A percentile compares a stretch with the other conserved stretches of the same genome.
Evolutionary conservation across 1,140 invertebrate genomes (phyloP).

Genomic region (Philotrypesis tridentata): DNA sequence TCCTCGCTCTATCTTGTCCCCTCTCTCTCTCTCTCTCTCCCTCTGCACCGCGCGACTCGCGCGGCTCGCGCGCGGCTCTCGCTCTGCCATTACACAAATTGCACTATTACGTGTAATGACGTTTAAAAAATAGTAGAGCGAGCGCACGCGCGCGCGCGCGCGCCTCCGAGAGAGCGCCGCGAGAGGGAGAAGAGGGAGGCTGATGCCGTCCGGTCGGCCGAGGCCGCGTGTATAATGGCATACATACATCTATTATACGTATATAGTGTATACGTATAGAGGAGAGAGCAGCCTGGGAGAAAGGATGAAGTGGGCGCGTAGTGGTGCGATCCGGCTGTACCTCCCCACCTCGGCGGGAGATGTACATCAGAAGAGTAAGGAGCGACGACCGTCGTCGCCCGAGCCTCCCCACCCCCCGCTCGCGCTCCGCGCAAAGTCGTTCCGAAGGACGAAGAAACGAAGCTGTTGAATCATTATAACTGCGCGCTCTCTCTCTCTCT

Average conservation of each 20-base stretch:
- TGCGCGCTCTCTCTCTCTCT: too few relatives aligned
- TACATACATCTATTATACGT: too few relatives aligned
- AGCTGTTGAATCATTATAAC: constrained; percentile 21
- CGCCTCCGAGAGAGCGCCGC: too few relatives aligned
- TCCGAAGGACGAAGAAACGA: constrained; percentile 27
- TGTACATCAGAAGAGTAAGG: background rate
- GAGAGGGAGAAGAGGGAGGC: background rate
- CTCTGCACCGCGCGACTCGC: background rate
- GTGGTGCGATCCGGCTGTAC: background rate
- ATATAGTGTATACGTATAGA: too few relatives aligned
- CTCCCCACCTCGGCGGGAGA: background rate
- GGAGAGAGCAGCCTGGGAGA: too few relatives aligned
- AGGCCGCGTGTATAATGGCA: background rate
- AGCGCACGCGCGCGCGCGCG: background rate
- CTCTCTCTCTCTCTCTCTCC: background rate
- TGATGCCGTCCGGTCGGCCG: background rate
- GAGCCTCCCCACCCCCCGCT: too few relatives aligned
- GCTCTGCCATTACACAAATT: constrained; percentile 64
- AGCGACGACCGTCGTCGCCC: background rate
- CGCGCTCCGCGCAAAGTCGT: constrained; percentile 19
- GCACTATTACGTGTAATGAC: constrained; percentile 64
- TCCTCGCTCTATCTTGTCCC: background rate
- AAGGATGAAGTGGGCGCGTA: background rate
- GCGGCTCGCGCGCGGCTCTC: background rate
- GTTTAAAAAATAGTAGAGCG: constrained; percentile 50